Base-by-base conservation (phyloP, 2,113 vertebrate species). In the Sus scrofa region DNA sequence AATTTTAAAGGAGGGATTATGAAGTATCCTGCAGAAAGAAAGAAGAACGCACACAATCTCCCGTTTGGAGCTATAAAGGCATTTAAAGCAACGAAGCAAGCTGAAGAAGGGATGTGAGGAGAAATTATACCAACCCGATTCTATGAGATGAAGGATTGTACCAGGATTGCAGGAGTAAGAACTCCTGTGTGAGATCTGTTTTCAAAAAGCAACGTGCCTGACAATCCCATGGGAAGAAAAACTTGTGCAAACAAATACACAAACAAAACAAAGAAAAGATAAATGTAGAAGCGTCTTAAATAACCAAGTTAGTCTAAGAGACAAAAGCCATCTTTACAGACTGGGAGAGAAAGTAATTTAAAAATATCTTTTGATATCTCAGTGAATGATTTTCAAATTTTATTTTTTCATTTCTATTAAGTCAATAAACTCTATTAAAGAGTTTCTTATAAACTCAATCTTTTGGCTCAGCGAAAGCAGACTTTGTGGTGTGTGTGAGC, bases 311-410 rank as follows among this genome's bases (percentile, higher is more conserved):
- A 52, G 82, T 92, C 20, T 67, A 88, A 85, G 32, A 73, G 52
- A 90, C 58, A 78, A 96, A 90, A 87, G 34, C 19, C 39, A 54
- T 20, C 79, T 78, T 73, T 32, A 27, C n/a, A 50, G 19, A 75
- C 6, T 12, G 2, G 37, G 2, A 68, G 20, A 26, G 62, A 44
- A 75, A 77, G 39, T 60, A 52, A 79, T 73, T 87, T 37, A 84
- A 24, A 92, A 85, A 68, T 54, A 58, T 65, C n/a, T 91, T 81
- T 95, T 89, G 78, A 89, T 68, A 89, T 62, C 37, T 78, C n/a
- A 52, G 63, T 77, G 70, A 89, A 56, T 39, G 70, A n/a, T 79
- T 95, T 96, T 86, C 86, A n/a, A 93, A 94, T 81, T 83, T 67
- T 77, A n/a, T 67, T 60, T 88, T 94, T 97, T 88, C 81, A n/a